phyloP scores from a whole-genome alignment of 30 jellyfish, hydroid and myxozoan genomes.

The Rhopilema esculentum region DNA sequence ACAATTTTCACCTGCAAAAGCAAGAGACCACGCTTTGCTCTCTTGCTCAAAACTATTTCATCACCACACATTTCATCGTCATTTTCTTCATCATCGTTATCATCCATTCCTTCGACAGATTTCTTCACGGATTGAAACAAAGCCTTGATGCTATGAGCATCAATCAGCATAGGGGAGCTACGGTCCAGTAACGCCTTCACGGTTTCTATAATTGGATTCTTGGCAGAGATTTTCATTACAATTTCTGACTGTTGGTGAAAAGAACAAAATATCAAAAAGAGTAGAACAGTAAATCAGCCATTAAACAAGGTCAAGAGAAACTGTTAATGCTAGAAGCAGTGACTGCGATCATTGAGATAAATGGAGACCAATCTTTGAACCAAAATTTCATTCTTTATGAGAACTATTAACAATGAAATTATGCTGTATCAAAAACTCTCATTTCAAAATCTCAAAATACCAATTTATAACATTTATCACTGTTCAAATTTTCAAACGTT shows the following conservation, averaged over 20 bases:
- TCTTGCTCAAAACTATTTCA: constrained; percentile 37
- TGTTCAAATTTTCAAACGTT: no score
- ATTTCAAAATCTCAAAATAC: no score
- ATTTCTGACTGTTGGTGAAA: constrained; percentile 66
- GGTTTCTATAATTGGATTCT: constrained; percentile 86
- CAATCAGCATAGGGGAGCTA: constrained; percentile 90
- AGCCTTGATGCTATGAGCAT: constrained; percentile 58
- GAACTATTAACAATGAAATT: no score
- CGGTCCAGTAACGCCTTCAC: constrained; percentile 91
- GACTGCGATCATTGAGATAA: no score
- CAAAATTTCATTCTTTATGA: no score
- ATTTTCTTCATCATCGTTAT: constrained; percentile 76
- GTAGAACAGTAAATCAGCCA: background rate
- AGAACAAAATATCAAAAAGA: no score
- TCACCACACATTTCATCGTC: constrained; percentile 60
- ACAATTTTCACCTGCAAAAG: constrained; percentile 68
- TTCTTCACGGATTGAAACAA: constrained; percentile 59
- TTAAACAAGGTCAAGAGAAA: no score
- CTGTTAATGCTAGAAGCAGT: no score
- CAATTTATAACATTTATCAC: no score
- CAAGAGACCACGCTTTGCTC: constrained; percentile 84
- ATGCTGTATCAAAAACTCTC: no score
- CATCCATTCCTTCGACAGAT: constrained; percentile 81
- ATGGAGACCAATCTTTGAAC: no score
- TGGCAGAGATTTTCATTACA: constrained; percentile 76